These are phyloP conservation scores for Pachyramphus minor DNA, from an alignment of 2,113 vertebrate species.

Conservation along the genomic window DNA sequence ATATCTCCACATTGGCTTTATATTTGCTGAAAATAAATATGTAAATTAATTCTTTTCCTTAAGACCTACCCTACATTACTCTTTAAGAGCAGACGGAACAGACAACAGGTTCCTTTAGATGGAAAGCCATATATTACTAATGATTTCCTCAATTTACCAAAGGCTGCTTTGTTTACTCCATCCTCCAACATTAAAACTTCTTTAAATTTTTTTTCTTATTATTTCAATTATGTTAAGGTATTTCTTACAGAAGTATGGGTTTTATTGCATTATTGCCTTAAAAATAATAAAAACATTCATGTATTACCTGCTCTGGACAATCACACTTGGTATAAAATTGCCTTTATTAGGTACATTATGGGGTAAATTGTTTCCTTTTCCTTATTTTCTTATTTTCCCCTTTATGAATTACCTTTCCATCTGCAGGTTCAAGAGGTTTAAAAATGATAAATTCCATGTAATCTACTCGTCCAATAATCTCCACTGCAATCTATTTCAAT, in stretches of 20 bases:
- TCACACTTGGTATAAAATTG: neutral
- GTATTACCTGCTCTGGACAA: constrained; percentile 14
- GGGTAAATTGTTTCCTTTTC: constrained; percentile 16
- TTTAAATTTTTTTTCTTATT: neutral
- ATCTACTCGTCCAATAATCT: neutral
- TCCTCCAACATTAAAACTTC: neutral
- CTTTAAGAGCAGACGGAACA: neutral
- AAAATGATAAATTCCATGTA: neutral
- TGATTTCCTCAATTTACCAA: neutral
- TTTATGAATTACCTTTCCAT: neutral
- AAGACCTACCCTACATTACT: neutral
- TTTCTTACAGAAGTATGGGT: neutral
- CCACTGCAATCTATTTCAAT: neutral
- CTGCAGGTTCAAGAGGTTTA: neutral
- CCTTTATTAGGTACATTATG: neutral
- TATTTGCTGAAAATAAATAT: neutral
- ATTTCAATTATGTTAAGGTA: neutral
- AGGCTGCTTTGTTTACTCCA: neutral
- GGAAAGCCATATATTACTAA: neutral
- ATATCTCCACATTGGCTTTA: rapidly evolving
- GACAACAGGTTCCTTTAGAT: neutral
- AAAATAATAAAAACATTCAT: neutral
- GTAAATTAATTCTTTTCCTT: neutral
- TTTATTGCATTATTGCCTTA: neutral
- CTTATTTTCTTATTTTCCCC: constrained; percentile 5